phyloP scores from a whole-genome alignment of 2,113 vertebrate species.

The Cinclus mexicanus region DNA sequence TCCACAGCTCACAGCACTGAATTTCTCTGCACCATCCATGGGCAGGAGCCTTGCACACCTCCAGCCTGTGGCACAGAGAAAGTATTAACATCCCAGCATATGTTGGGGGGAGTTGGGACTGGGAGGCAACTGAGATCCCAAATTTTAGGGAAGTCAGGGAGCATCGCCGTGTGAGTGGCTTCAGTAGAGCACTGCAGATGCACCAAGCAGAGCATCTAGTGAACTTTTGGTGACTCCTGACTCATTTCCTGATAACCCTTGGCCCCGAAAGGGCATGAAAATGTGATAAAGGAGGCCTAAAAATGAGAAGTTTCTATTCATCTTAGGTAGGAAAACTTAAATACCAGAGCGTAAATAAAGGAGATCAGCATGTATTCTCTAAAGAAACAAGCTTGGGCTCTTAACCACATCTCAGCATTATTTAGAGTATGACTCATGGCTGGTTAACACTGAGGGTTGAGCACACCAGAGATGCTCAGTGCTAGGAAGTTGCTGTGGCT shows the following conservation, averaged over 20 bases:
- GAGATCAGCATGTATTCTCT: not conserved
- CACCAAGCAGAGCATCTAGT: not conserved
- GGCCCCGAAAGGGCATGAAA: not conserved
- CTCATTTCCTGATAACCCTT: not conserved
- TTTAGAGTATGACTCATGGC: not conserved
- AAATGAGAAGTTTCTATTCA: not conserved
- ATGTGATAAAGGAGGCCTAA: not conserved
- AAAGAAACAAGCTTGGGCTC: not conserved
- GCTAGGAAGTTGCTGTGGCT: not conserved
- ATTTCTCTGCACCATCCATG: not conserved
- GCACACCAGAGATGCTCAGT: not conserved
- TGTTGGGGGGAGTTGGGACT: accelerated
- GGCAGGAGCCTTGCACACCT: not conserved
- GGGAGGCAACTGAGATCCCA: not conserved
- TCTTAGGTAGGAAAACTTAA: not conserved
- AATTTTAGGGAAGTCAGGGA: not conserved
- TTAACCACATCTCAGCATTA: not conserved
- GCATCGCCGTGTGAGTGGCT: accelerated
- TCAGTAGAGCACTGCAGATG: not conserved
- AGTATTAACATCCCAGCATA: not conserved
- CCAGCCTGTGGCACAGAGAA: not conserved
- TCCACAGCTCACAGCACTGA: not conserved
- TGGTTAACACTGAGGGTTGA: not conserved
- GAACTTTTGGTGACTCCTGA: not conserved
- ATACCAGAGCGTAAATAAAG: not conserved